Evolutionary conservation across 2,113 vertebrate species (phyloP), one percentile per base, ranked within the genome.

Genomic region (Colossoma macropomum): DNA sequence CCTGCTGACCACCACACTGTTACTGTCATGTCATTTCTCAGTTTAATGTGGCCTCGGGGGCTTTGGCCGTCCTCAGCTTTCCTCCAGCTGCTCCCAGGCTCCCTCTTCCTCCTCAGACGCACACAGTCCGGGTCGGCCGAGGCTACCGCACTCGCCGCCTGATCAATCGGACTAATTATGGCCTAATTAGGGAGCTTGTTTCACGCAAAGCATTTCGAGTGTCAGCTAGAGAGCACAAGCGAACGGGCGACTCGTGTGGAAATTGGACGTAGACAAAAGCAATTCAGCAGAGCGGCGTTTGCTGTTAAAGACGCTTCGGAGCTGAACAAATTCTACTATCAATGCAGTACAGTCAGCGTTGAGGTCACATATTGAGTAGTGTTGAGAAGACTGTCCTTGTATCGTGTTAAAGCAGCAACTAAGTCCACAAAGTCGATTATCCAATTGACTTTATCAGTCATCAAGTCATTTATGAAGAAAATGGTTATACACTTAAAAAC

Each of bases 151-250:
- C 59, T 21, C 15, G 54, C 48, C 2, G 48, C n/a, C 66, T 68
- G 72, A 75, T 82, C 80, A 56, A 45, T 75, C 72, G 0, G 38
- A 76, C 60, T 75, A 82, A 75, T 82, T 75, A 68, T 16, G 48
- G 45, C 48, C 75, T 75, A 65, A 82, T 82, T 82, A 75, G 60
- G 50, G 17, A 56, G 72, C 80, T 75, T 75, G 80, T 75, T 82
- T 62, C 74, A 38, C 54, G 38, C 30, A 2, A 25, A 75, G 16
- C 27, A 19, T 15, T 82, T 75, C 60, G 65, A 59, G 32, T 65
- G 72, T 7, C 71, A 68, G 66, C 52, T 16, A 38, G 62, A 27
- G 60, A 30, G 54, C 80, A 16, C 4, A 60, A 25, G 75, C 30
- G 60, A 48, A 75, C 80, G 68, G 75, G 45, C 21, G 13, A 34